Percentiles rank a stretch among this genome's conserved stretches.
Evolutionary conservation across 2,113 vertebrate species (phyloP).

Genomic region (Bubo blakistoni): DNA sequence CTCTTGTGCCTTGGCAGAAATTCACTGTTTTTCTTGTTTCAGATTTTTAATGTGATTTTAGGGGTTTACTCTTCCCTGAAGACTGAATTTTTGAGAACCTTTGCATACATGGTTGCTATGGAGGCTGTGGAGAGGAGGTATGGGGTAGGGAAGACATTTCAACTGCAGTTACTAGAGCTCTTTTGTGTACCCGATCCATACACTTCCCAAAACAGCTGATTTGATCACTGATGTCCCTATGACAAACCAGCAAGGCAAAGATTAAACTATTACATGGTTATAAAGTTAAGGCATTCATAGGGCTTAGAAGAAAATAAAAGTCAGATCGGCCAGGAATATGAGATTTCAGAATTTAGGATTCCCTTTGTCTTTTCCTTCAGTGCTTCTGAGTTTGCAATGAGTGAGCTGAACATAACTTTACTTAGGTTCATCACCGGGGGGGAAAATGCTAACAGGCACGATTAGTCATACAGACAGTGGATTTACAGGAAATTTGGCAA

Average conservation of each 20-base stretch:
- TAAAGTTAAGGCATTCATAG: not conserved
- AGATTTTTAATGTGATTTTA: not conserved
- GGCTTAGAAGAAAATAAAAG: not conserved
- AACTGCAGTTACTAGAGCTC: not conserved
- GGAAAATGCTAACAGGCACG: not conserved
- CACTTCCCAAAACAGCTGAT: not conserved
- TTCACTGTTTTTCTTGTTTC: not conserved
- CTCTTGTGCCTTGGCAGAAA: not conserved
- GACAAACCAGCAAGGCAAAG: not conserved
- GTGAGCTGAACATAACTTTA: not conserved
- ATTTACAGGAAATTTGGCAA: not conserved
- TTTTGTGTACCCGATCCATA: not conserved
- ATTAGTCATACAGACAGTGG: not conserved
- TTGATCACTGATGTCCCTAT: not conserved
- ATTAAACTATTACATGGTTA: not conserved
- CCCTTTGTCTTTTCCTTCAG: not conserved
- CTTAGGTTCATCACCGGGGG: not conserved
- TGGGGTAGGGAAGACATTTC: not conserved
- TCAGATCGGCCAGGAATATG: not conserved
- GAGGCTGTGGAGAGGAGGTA: constrained; percentile 10
- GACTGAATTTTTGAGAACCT: not conserved
- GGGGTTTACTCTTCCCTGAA: not conserved
- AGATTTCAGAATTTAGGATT: not conserved
- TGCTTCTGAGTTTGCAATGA: not conserved
- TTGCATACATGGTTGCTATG: constrained; percentile 38